phyloP scores from a whole-genome alignment of 2,113 vertebrate genomes.

The Petrocephalus zakoni region DNA sequence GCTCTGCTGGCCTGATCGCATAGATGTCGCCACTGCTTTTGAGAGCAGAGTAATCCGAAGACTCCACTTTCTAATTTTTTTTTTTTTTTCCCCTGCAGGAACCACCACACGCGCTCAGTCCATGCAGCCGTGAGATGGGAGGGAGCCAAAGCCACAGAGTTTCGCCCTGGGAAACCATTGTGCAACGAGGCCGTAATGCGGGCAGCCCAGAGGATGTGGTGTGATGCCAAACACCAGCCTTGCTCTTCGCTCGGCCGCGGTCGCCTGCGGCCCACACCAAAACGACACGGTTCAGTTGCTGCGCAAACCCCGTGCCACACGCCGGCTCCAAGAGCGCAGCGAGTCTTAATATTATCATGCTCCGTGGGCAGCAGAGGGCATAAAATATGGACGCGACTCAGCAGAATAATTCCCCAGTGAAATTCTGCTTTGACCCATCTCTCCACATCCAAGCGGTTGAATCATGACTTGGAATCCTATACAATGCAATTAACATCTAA shows the following conservation, averaged over 20 bases:
- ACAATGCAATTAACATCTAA: constrained; percentile 2
- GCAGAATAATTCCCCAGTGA: not conserved
- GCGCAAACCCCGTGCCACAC: not conserved
- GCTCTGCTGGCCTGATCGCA: not conserved
- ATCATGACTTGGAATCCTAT: not conserved
- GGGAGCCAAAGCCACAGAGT: not conserved
- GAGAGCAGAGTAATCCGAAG: not conserved
- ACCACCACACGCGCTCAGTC: not conserved
- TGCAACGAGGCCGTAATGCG: not conserved
- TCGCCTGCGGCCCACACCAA: not conserved
- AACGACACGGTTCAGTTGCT: not conserved
- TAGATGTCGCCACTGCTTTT: not conserved
- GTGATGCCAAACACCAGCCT: constrained; percentile 11
- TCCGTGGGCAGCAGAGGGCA: not conserved
- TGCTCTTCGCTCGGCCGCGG: not conserved
- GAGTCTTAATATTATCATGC: not conserved
- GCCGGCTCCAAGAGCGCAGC: not conserved
- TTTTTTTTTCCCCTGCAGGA: not conserved
- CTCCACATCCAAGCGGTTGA: not conserved
- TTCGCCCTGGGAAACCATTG: constrained; percentile 8
- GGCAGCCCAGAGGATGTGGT: constrained; percentile 9
- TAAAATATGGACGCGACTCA: not conserved
- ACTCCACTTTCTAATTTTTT: not conserved
- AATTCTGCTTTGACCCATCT: not conserved
- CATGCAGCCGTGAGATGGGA: not conserved